Base-by-base conservation (phyloP, 2,888 invertebrate species). In the Archaeoteleia sp. region DNA sequence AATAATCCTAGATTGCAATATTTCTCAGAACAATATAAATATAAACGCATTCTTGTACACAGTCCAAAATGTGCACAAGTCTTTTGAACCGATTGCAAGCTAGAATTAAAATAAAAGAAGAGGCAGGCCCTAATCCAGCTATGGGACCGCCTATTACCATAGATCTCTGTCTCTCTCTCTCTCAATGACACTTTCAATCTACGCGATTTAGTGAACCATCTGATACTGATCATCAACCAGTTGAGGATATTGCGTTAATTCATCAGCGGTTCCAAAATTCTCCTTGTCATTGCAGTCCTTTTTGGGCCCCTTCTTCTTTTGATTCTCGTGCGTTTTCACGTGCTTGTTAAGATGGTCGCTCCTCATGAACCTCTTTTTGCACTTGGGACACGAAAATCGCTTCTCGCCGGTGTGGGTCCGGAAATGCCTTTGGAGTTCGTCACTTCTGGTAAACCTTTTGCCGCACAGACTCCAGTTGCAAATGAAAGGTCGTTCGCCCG, bases 321-420 rank as follows among this genome's bases (percentile, higher is more conserved):
- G 87, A 71, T 91, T 91, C 17, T 91, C 90, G 76, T 97, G 97
- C 0, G 95, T 97, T 82, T 96, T 96, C 69, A 92, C 90, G 84
- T 97, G 97, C 84, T 97, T 97, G 65, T 92, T 92, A n/a, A 97
- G 88, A 83, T 97, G 97, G 83, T 97, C 97, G 67, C 95, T 95
- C 12, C 97, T 88, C 91, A 95, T 96, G 85, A 97, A 97, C 42
- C 94, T 89, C 83, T 97, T 97, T 29, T 91, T 89, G 84, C 97
- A 97, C n/a, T 92, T 88, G 34, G 91, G 90, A 80, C 97, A 97
- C 0, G 91, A 90, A 82, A 96, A 96, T 25, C 95, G 88, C 75
- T 96, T 95, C 82, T 96, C 96, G 0, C 94, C 95, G 0, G 96
- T 93, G 80, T 97, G 96, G 0, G 95, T 96, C 20, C 96, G 88